phyloP scores from a whole-genome alignment of 2,797 vertebrate species.

The Aeoliscus strigatus region DNA sequence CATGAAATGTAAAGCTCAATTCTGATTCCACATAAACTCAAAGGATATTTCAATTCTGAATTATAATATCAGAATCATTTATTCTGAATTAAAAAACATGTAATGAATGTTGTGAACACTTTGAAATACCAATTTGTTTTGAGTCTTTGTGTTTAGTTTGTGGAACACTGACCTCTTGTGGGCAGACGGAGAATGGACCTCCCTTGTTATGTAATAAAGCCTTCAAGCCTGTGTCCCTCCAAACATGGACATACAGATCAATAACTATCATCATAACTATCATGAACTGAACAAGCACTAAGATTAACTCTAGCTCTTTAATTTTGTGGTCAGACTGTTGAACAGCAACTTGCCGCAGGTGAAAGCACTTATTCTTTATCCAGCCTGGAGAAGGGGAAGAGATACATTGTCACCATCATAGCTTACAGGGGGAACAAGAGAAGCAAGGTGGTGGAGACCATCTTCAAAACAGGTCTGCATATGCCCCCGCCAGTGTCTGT shows the following conservation, averaged over 20 bases:
- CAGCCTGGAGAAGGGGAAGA: conserved; percentile 69
- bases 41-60: too few species aligned
- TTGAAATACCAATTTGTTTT: too few species aligned
- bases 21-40: too few species aligned
- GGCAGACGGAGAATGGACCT: conserved; percentile 19
- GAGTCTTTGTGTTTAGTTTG: conserved; percentile 5
- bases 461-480: conserved; percentile 79
- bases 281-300: neutral
- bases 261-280: too few species aligned
- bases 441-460: conserved; percentile 71
- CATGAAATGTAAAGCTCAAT: too few species aligned
- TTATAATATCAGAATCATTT: too few species aligned
- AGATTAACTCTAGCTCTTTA: conserved; percentile 3
- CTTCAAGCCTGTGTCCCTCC: neutral
- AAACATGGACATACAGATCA: too few species aligned
- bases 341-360: conserved; percentile 61
- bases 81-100: too few species aligned
- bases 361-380: conserved; percentile 68
- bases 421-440: conserved; percentile 75
- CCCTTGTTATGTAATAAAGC: too few species aligned
- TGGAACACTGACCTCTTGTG: conserved; percentile 65
- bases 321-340: conserved; percentile 59
- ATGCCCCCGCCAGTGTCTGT: too few species aligned
- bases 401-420: conserved; percentile 73
- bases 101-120: too few species aligned